phyloP scores from a whole-genome alignment of 2,113 vertebrate genomes.

The Mungos mungo region DNA sequence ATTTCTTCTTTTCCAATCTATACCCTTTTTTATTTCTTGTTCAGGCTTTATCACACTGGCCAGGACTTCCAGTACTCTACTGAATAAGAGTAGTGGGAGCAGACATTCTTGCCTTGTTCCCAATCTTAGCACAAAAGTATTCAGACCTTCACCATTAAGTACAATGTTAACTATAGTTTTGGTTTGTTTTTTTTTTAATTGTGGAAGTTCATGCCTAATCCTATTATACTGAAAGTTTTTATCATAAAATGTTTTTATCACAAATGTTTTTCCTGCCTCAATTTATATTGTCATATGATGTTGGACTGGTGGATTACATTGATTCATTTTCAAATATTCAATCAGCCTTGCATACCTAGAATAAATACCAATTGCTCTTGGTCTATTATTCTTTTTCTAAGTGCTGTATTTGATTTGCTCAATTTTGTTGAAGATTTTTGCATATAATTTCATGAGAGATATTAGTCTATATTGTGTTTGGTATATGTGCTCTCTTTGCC shows the following conservation, averaged over 20 bases:
- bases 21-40: constrained; percentile 7
- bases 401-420: constrained; percentile 32
- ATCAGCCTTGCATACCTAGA: not conserved
- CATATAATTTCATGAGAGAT: constrained; percentile 12
- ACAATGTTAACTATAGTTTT: not conserved
- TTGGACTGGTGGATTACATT: not conserved
- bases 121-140: not conserved
- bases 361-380: constrained; percentile 6
- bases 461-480: not conserved
- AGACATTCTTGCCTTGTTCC: not conserved
- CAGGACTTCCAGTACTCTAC: not conserved
- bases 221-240: not conserved
- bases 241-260: not conserved
- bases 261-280: not conserved
- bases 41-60: not conserved
- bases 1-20: not conserved
- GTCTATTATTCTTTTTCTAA: constrained; percentile 2
- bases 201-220: not conserved
- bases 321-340: constrained; percentile 37
- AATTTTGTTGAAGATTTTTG: constrained; percentile 24
- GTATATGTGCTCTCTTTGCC: not conserved
- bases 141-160: not conserved
- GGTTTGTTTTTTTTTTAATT: not conserved
- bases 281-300: not conserved
- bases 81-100: not conserved